phyloP scores from a whole-genome alignment of 2,113 vertebrate species.

The Halichoerus grypus region DNA sequence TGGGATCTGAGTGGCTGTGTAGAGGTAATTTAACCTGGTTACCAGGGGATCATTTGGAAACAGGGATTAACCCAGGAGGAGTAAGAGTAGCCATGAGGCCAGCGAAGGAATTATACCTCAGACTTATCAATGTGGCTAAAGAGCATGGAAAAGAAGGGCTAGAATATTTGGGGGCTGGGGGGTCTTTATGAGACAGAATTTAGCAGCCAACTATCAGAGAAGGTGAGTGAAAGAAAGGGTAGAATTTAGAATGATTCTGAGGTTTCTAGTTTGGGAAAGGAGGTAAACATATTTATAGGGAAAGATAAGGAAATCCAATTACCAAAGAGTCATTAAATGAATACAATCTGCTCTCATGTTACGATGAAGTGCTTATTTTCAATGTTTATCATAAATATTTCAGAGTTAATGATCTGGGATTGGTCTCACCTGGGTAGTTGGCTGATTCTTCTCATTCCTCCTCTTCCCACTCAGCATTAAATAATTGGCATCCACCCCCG shows the following conservation, averaged over 20 bases:
- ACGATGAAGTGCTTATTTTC: not conserved
- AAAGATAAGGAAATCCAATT: conserved; percentile 44
- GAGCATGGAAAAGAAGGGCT: not conserved
- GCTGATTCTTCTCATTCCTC: conserved; percentile 14
- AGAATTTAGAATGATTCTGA: not conserved
- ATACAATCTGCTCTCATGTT: not conserved
- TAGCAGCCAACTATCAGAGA: not conserved
- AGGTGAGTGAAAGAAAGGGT: not conserved
- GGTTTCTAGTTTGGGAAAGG: not conserved
- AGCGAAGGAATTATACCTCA: not conserved
- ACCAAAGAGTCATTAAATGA: not conserved
- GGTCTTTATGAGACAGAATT: not conserved
- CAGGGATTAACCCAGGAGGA: not conserved
- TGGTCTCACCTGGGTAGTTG: not conserved
- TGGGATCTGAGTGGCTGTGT: too few relatives aligned
- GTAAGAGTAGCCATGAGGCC: not conserved
- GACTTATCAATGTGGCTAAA: fast-evolving
- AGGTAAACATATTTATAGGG: not conserved
- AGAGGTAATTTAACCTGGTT: not conserved
- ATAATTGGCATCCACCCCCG: not conserved
- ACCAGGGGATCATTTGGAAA: not conserved
- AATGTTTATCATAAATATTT: conserved; percentile 5
- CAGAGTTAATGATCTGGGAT: not conserved
- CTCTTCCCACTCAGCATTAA: conserved; percentile 11
- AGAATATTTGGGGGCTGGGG: fast-evolving